These are phyloP conservation scores for Deroplatys truncata DNA, from an alignment of 2,888 invertebrate genomes.

Conservation along the genomic window DNA sequence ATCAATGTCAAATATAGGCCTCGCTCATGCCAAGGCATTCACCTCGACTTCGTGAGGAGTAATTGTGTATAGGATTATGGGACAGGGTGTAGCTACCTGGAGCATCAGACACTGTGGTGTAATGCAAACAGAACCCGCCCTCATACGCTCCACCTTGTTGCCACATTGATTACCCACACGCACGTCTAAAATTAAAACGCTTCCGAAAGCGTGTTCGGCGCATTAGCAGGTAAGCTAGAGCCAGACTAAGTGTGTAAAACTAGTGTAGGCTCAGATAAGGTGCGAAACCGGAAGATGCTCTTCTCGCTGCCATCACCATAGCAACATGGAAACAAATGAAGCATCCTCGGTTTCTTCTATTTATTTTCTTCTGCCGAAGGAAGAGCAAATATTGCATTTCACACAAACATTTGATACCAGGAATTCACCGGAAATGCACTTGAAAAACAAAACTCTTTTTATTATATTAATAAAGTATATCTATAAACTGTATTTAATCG, in stretches of 20 bases:
- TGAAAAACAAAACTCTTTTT: no score
- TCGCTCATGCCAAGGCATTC: no score
- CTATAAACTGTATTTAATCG: no score
- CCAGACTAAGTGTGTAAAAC: background rate
- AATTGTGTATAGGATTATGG: background rate
- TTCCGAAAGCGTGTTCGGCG: background rate
- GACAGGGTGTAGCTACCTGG: background rate
- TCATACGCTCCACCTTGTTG: background rate
- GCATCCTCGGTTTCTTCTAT: no score
- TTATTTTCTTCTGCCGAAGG: no score
- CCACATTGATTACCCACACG: background rate
- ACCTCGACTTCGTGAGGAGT: no score
- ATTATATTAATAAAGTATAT: no score
- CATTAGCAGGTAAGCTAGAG: background rate
- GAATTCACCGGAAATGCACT: no score
- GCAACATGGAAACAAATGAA: no score
- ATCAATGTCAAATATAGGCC: no score
- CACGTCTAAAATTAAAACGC: background rate
- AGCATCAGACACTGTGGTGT: background rate
- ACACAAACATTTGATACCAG: no score
- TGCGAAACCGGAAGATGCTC: background rate
- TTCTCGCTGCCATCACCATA: background rate
- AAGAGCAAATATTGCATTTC: no score
- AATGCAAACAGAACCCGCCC: background rate
- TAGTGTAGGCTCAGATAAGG: background rate